phyloP scores from a whole-genome alignment of 2,113 vertebrate genomes.

The Macrotus californicus region DNA sequence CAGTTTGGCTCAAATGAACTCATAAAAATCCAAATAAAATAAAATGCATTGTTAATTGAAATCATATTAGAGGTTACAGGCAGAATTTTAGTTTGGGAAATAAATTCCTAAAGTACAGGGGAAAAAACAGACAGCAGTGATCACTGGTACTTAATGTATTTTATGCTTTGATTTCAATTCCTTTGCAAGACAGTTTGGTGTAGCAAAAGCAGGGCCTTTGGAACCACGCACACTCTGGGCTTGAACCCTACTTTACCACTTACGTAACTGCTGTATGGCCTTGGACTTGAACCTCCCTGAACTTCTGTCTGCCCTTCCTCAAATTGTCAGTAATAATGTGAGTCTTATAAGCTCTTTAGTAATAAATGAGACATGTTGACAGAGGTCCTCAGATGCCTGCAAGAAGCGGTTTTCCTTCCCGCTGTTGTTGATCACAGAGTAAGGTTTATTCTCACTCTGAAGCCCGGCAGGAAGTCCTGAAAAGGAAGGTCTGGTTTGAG shows the following conservation, averaged over 20 bases:
- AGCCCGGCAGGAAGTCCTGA: not conserved
- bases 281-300: not conserved
- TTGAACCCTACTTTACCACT: not conserved
- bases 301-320: not conserved
- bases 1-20: not conserved
- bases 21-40: not conserved
- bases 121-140: not conserved
- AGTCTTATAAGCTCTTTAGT: not conserved
- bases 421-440: constrained; percentile 3
- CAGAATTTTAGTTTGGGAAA: constrained; percentile 25
- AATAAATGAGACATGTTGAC: not conserved
- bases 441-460: not conserved
- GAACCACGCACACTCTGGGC: not conserved
- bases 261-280: not conserved
- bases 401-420: constrained; percentile 10
- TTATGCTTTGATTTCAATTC: not conserved
- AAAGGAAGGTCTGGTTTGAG: not conserved
- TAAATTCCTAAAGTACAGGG: not conserved
- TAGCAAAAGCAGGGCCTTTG: not conserved
- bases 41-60: not conserved
- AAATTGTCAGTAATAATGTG: not conserved
- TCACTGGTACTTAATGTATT: not conserved
- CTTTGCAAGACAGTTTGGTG: not conserved
- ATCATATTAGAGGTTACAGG: not conserved
- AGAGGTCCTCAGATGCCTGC: not conserved